phyloP scores from a whole-genome alignment of 2,888 invertebrate species.

The Melanchra persicariae region DNA sequence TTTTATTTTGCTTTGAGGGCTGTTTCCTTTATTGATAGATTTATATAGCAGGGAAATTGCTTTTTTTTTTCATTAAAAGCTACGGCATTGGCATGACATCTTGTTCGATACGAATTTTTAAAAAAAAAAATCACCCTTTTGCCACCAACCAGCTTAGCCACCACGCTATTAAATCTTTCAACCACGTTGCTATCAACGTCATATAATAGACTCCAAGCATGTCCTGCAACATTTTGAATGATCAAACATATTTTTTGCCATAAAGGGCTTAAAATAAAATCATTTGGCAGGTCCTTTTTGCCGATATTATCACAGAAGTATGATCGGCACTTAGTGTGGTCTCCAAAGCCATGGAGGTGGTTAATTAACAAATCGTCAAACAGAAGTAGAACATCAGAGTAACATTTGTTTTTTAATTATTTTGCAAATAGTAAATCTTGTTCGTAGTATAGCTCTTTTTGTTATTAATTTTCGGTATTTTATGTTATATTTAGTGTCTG shows the following conservation, averaged over 20 bases:
- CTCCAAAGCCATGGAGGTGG: slow-evolving; percentile 17
- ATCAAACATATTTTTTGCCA: no score
- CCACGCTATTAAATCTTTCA: no score
- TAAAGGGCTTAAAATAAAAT: slow-evolving; percentile 8
- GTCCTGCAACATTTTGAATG: slow-evolving; percentile 5
- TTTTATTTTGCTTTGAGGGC: no score
- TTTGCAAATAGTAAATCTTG: slow-evolving; percentile 2
- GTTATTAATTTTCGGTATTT: slow-evolving; percentile 4
- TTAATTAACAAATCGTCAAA: slow-evolving; percentile 11
- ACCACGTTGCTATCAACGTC: slow-evolving; percentile 17
- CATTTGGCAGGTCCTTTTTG: slow-evolving; percentile 2
- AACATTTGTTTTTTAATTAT: slow-evolving; percentile 10
- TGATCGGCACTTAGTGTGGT: slow-evolving; percentile 7
- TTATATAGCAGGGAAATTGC: slow-evolving; percentile 11
- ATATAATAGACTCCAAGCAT: background rate
- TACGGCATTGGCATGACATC: no score
- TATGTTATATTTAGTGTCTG: slow-evolving; percentile 10
- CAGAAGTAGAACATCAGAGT: slow-evolving; percentile 3
- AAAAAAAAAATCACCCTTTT: no score
- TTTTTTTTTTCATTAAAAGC: no score
- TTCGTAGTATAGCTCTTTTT: slow-evolving; percentile 4
- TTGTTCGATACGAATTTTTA: no score
- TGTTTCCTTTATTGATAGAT: slow-evolving; percentile 4
- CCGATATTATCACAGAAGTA: background rate
- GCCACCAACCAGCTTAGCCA: no score